Evolutionary conservation across 2,888 invertebrate genomes (phyloP).

Genomic region (Eristalis tenax): DNA sequence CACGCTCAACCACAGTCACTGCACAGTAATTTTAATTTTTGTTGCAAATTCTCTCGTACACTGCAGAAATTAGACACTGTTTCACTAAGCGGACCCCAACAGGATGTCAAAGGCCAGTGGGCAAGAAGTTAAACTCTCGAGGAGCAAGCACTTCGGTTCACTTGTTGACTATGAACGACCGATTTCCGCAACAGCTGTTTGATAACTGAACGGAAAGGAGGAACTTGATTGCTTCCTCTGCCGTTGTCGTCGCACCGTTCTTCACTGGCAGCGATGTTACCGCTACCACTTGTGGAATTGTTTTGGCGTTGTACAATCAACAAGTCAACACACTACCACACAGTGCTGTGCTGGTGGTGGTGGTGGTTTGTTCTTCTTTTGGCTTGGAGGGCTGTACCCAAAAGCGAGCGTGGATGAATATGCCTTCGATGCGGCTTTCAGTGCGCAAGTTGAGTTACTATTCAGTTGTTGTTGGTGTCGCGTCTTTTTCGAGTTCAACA

Average conservation of each 20-base stretch:
- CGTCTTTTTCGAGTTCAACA: constrained; percentile 25
- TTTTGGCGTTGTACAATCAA: constrained; percentile 71
- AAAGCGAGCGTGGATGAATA: constrained; percentile 49
- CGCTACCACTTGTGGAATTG: constrained; percentile 71
- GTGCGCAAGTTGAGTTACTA: constrained; percentile 66
- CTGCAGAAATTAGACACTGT: background rate
- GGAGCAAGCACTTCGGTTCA: constrained; percentile 15
- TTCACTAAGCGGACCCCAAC: background rate
- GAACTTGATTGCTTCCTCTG: constrained; percentile 65
- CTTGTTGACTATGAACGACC: constrained; percentile 68
- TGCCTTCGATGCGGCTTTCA: constrained; percentile 24
- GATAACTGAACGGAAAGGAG: constrained; percentile 69
- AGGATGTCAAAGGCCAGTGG: background rate
- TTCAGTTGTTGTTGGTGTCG: constrained; percentile 9
- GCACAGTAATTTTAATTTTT: background rate
- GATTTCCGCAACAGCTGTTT: constrained; percentile 72
- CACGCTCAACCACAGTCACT: background rate
- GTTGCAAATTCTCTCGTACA: background rate
- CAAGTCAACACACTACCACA: constrained; percentile 62
- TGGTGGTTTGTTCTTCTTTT: constrained; percentile 59
- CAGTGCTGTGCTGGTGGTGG: constrained; percentile 18
- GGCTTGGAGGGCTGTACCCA: constrained; percentile 69
- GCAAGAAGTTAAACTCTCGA: constrained; percentile 2
- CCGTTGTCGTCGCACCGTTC: constrained; percentile 2
- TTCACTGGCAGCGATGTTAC: constrained; percentile 46